Base-by-base conservation (phyloP, 2,888 invertebrate species). In the Timema cristinae region DNA sequence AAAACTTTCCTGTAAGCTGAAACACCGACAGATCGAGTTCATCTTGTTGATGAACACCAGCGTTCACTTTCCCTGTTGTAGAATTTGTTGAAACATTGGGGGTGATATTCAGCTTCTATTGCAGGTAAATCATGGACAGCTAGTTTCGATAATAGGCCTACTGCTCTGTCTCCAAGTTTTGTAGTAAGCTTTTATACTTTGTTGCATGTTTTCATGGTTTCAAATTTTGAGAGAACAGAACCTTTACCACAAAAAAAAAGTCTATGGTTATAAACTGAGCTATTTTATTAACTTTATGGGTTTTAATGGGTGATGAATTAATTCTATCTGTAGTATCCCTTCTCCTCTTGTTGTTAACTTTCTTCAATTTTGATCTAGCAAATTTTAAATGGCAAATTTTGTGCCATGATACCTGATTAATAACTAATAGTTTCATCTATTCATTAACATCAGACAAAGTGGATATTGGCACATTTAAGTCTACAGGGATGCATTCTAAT, bases 11-110 rank as follows among this genome's bases (percentile, higher is more conserved):
- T 16, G 6, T 63, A 63, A 11, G 32, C 63, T 61, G 61, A 63
- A 63, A 63, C 13, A 63, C 63, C 13, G 32, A 16, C 63, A 63
- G 7, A 63, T 7, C 8, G 0, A 63, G 63, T 8, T 48, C 63
- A 32, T 63, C 63, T 48, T 47, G 16, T 13, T 63, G 63, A 47
- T 63, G 63, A 63, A 15, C 7, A 6, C 10, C 7, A n/a, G 63
- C 8, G 7, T 16, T 15, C 63, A 10, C 63, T 63, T 63, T 63
- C 63, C 63, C 16, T 63, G 63, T 63, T 63, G 16, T 63, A 63
- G 6, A 63, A 15, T 63, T 63, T 63, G 1, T 1, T 16, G 8
- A 63, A 16, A 48, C 63, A 63, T 13, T 63, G 63, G 8, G 32
- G 63, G 48, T 63, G 15, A 63, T 63, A 15, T 63, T 63, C 32